Evolutionary conservation across 2,888 invertebrate genomes (phyloP), one percentile per base, ranked within the genome.

Genomic region (Meandrusa payeni): DNA sequence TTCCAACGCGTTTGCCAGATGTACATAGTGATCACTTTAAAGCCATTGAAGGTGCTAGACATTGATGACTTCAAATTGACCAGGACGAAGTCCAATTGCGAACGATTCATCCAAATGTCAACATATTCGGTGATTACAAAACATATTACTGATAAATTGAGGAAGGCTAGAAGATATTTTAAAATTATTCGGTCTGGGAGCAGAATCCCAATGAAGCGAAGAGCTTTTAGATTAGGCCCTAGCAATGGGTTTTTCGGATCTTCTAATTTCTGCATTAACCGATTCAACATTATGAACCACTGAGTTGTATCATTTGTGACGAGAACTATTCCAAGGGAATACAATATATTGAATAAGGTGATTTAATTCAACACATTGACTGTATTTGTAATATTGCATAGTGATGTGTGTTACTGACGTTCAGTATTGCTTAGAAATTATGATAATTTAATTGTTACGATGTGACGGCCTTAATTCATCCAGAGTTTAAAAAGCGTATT

Each of bases 1-100:
- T 12, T 34, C 33, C 33, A 34, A 12, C 23, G 20, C 3, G 6
- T 22, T 23, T 34, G 33, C 33, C 33, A 34, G 7, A 12, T n/a
- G 4, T 34, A 34, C 22, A 34, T 7, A 4, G 22, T 12, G 2
- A 22, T 6, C 2, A 22, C 12, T 23, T 34, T 34, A 23, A 34
- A 34, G 2, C 10, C 7, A 4, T 11, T 13, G 4, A 22, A 13
- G 1, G 33, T 13, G n/a, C 12, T 23, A 0, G 22, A 7, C 20
- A 22, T 22, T 5, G 33, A 22, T 12, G 23, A 11, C 7, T 7
- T 34, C 13, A 34, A 23, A 34, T 34, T 34, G 4, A 12, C n/a
- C 4, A 34, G 7, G 11, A 34, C 12, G 10, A 9, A 23, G n/a
- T 34, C 23, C 3, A 23, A 6, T 7, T 34, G 12, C 5, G 20